These are phyloP conservation scores for Panurus biarmicus DNA, from an alignment of 2,113 vertebrate species.

Conservation along the genomic window DNA sequence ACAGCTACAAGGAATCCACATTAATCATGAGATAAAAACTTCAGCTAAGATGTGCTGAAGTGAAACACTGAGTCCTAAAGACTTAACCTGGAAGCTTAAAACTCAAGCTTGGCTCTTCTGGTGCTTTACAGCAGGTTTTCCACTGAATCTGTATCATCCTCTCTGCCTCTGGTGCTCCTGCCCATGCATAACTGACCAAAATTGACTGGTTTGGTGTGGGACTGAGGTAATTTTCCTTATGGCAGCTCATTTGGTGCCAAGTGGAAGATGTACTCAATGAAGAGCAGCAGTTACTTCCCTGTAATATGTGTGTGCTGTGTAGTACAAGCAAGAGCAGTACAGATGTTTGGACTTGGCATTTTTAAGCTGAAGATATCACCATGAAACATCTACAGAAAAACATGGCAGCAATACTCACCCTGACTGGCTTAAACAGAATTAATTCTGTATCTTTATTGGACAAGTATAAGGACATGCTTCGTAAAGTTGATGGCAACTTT, in stretches of 20 bases:
- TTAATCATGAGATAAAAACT: background rate
- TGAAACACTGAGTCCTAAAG: background rate
- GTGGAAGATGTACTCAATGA: background rate
- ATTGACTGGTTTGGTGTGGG: background rate
- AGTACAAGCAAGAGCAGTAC: background rate
- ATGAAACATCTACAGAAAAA: background rate
- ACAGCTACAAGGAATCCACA: background rate
- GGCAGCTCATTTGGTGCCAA: background rate
- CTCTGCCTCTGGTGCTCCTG: background rate
- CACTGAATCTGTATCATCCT: background rate
- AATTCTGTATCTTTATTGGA: slow-evolving; percentile 97
- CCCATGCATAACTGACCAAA: background rate
- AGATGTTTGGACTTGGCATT: background rate
- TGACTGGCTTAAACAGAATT: slow-evolving; percentile 96
- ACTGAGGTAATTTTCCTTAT: background rate
- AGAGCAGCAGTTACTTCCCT: background rate
- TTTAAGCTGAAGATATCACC: background rate
- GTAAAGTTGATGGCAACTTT: slow-evolving; percentile 86
- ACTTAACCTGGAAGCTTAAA: background rate
- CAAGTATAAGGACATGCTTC: slow-evolving; percentile 94
- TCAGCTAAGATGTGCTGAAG: background rate
- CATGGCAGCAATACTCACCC: slow-evolving; percentile 74
- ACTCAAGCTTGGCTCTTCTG: background rate
- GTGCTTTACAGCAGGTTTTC: background rate
- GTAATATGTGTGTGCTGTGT: accelerated